Conservation (phyloP, 2,888 invertebrate genomes). For the Proisotoma minuta region DNA sequence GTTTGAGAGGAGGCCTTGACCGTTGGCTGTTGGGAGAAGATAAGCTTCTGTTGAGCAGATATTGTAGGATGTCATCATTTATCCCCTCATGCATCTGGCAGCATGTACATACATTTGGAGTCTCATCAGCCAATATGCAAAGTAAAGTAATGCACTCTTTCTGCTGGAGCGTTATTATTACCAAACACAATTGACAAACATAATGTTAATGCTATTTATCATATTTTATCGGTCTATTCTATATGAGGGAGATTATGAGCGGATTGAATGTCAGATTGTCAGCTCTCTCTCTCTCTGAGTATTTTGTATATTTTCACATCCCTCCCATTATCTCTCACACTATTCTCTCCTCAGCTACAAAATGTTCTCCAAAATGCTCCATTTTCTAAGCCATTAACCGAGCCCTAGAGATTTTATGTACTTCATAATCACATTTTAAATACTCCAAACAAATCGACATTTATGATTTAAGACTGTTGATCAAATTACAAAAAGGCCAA, state of each 20-base stretch:
- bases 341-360: too few species aligned
- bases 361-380: too few species aligned
- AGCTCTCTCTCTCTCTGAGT: too few species aligned
- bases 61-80: slow-evolving; percentile 16
- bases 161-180: slow-evolving; percentile 5
- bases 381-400: too few species aligned
- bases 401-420: too few species aligned
- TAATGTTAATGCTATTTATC: slow-evolving; percentile 1
- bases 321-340: not conserved
- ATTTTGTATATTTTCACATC: not conserved
- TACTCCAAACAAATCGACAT: too few species aligned
- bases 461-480: too few species aligned
- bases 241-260: not conserved
- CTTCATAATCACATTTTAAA: too few species aligned
- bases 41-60: slow-evolving; percentile 12
- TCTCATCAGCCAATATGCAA: not conserved
- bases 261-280: slow-evolving; percentile 4
- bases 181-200: slow-evolving; percentile 11
- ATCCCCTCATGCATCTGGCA: slow-evolving; percentile 14
- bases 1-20: slow-evolving; percentile 11
- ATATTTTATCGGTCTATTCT: not conserved
- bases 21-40: slow-evolving; percentile 16
- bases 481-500: too few species aligned
- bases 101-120: not conserved
- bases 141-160: not conserved